Percentiles rank a stretch among this genome's conserved stretches.
phyloP scores from a whole-genome alignment of 2,113 vertebrate species.

The Neofelis nebulosa region DNA sequence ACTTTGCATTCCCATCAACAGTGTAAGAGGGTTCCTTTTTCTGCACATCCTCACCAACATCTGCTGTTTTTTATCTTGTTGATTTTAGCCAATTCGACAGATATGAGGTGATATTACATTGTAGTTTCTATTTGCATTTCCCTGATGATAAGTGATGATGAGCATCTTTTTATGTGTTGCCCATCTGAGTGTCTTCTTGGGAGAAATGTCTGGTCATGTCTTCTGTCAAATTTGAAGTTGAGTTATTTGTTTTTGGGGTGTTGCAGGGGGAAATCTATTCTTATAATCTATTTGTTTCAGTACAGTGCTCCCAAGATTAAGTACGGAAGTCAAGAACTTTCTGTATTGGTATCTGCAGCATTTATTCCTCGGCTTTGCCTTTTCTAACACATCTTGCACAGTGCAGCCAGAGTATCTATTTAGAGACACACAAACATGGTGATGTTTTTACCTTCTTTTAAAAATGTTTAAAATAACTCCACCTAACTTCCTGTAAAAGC shows the following conservation, averaged over 20 bases:
- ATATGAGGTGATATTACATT: not conserved
- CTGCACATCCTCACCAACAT: not conserved
- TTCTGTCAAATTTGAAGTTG: not conserved
- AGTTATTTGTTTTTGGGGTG: not conserved
- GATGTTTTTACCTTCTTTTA: not conserved
- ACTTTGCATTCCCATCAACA: not conserved
- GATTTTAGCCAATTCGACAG: not conserved
- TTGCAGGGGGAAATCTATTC: not conserved
- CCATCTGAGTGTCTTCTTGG: not conserved
- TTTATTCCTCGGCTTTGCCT: not conserved
- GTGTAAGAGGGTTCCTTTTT: not conserved
- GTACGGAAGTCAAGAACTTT: not conserved
- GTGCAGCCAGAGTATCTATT: not conserved
- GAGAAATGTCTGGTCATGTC: not conserved
- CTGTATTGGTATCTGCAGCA: not conserved
- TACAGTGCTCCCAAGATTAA: not conserved
- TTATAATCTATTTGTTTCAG: not conserved
- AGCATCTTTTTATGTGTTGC: not conserved
- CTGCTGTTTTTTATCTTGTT: not conserved
- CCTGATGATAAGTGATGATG: not conserved
- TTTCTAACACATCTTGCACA: not conserved
- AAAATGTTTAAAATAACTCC: not conserved
- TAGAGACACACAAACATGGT: not conserved
- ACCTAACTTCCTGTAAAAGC: not conserved
- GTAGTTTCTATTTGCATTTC: not conserved